Conservation (phyloP, 2,113 vertebrate species). For the Cynopterus brachyotis region DNA sequence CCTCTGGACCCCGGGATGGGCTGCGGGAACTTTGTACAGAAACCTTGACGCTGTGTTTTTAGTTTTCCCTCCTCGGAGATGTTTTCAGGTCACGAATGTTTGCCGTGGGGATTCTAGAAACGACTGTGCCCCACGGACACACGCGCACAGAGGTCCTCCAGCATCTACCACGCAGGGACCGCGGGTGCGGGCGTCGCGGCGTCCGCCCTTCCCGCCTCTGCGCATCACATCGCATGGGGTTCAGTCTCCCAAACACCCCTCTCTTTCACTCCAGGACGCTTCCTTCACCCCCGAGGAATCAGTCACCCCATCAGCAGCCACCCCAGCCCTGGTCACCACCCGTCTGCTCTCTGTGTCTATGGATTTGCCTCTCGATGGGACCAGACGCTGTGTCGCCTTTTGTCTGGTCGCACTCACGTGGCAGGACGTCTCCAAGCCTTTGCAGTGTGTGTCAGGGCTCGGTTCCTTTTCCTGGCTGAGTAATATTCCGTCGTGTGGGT, state of each 20-base stretch:
- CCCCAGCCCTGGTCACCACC: too few relatives aligned
- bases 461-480: accelerated
- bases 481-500: accelerated
- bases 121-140: background rate
- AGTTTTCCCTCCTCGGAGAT: background rate
- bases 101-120: background rate
- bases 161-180: too few relatives aligned
- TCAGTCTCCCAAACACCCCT: background rate
- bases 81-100: background rate
- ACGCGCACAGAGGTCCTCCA: accelerated
- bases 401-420: accelerated
- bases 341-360: background rate
- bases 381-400: accelerated
- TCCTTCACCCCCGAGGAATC: background rate
- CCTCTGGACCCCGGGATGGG: accelerated
- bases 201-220: background rate
- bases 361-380: accelerated
- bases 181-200: accelerated
- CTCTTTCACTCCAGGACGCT: background rate
- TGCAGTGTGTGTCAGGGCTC: accelerated
- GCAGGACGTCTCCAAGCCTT: accelerated
- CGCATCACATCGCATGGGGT: accelerated
- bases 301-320: accelerated
- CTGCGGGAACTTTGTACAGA: background rate
- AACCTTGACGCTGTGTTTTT: background rate